A percentile compares a stretch with the other conserved stretches of the same genome.
Evolutionary conservation across 2,888 invertebrate genomes (phyloP).

Genomic region (Bombylius major): DNA sequence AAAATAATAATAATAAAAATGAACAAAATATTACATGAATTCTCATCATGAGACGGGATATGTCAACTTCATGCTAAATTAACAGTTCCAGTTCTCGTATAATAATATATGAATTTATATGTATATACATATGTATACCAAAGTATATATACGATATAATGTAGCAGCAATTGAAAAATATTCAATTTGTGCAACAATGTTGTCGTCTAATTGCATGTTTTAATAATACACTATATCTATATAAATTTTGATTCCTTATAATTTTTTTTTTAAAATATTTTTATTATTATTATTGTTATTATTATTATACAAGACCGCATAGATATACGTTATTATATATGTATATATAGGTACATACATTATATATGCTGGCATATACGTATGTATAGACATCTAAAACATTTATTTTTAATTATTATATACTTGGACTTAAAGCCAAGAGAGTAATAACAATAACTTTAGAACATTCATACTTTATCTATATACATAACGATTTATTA

Average conservation of each 20-base stretch:
- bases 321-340: no score
- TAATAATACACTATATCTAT: not conserved
- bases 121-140: no score
- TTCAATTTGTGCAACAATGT: not conserved
- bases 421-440: no score
- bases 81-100: not conserved
- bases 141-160: no score
- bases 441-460: no score
- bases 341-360: not conserved
- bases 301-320: not conserved
- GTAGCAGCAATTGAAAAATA: not conserved
- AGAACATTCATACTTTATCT: no score
- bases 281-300: not conserved
- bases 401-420: no score
- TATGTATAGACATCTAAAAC: not conserved
- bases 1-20: no score
- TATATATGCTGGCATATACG: not conserved
- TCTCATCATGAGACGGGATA: no score
- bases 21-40: no score
- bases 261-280: not conserved
- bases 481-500: no score
- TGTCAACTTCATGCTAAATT: not conserved
- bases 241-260: not conserved
- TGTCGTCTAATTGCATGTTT: not conserved
- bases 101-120: not conserved